Conservation (phyloP, 2,888 invertebrate genomes). For the Stenchaetothrips biformis region DNA sequence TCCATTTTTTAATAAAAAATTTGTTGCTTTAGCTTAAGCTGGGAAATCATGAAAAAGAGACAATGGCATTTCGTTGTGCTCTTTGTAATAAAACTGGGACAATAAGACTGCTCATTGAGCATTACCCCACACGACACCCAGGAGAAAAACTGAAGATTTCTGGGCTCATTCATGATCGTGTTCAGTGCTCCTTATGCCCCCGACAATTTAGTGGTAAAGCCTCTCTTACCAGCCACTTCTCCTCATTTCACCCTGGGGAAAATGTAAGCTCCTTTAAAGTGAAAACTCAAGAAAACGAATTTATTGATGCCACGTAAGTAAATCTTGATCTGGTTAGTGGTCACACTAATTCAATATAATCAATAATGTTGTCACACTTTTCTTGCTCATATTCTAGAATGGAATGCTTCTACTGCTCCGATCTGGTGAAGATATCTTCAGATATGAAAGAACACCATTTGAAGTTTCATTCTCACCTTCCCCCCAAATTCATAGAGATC, state of each 20-base stretch:
- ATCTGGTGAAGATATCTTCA: not conserved
- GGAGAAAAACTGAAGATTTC: slow-evolving; percentile 1
- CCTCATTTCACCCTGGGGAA: not conserved
- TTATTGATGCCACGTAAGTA: not conserved
- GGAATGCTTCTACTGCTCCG: not conserved
- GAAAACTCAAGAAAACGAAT: not conserved
- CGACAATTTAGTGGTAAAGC: not conserved
- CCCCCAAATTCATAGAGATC: not conserved
- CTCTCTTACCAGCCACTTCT: not conserved
- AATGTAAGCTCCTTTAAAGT: not conserved
- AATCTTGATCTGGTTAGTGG: too few species aligned
- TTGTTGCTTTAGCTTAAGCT: not conserved
- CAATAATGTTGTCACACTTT: not conserved
- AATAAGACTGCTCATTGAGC: not conserved
- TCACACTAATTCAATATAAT: too few species aligned
- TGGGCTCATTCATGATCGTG: not conserved
- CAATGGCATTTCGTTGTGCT: not conserved
- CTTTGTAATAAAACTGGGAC: not conserved
- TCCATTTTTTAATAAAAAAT: not conserved
- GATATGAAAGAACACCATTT: not conserved
- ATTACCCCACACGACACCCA: not conserved
- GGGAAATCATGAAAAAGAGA: not conserved
- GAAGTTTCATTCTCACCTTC: not conserved
- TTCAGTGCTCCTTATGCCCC: not conserved
- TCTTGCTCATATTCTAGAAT: not conserved